Conservation (phyloP, 30 jellyfish, hydroid and myxozoan species). For the Mastigias papua region DNA sequence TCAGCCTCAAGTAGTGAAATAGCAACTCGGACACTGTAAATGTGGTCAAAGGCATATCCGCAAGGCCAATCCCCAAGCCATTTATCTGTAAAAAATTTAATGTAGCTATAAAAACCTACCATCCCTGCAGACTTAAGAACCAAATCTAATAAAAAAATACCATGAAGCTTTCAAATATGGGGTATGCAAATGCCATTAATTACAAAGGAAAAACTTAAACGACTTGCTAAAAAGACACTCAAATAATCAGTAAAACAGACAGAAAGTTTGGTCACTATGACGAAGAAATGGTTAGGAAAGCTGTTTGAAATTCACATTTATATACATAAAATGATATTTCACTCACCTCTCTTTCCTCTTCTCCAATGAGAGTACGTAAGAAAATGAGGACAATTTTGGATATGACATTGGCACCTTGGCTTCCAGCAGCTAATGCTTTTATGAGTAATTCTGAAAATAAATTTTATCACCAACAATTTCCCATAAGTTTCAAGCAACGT, state of each 20-base stretch:
- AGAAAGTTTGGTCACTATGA: no score
- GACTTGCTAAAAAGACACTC: no score
- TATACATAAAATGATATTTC: no score
- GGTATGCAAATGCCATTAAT: no score
- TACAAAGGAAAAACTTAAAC: no score
- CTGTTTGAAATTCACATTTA: no score
- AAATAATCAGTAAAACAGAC: no score
- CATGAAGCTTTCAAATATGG: no score
- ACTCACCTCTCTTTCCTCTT: conserved; percentile 85
- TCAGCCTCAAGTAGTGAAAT: conserved; percentile 66
- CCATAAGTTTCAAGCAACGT: not conserved
- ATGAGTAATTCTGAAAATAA: conserved; percentile 50
- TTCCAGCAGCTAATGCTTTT: conserved; percentile 77
- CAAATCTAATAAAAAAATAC: no score
- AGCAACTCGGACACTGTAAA: conserved; percentile 82
- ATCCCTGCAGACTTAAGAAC: no score
- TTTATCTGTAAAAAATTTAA: conserved; percentile 70
- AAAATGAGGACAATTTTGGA: conserved; percentile 70
- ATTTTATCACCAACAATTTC: not conserved
- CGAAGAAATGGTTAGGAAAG: no score
- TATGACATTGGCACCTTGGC: conserved; percentile 63
- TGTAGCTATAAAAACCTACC: no score
- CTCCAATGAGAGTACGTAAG: conserved; percentile 71
- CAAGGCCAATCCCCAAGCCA: conserved; percentile 85
- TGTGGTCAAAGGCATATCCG: conserved; percentile 90